Percentiles rank a stretch among this genome's conserved stretches.
These are phyloP conservation scores for Amia ocellicauda DNA, from an alignment of 2,113 vertebrate species.

Conservation along the genomic window DNA sequence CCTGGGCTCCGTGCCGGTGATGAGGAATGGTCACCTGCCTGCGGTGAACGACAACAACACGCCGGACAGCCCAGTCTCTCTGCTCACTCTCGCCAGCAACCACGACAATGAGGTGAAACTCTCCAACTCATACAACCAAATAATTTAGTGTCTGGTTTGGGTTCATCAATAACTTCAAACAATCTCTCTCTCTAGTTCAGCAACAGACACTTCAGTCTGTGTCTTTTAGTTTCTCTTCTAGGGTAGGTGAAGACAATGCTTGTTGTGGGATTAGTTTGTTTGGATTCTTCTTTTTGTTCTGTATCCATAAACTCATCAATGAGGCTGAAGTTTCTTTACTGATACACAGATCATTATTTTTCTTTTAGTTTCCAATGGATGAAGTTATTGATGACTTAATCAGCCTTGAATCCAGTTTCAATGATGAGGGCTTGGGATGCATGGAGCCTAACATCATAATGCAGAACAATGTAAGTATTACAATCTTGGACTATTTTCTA, in stretches of 20 bases:
- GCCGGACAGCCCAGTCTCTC: conserved; percentile 65
- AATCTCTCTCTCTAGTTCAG: conserved; percentile 45
- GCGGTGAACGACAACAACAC: conserved; percentile 56
- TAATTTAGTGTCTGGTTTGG: conserved; percentile 37
- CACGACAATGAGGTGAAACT: conserved; percentile 74
- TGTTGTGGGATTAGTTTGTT: conserved; percentile 44
- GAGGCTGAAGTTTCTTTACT: not conserved
- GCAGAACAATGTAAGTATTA: conserved; percentile 87
- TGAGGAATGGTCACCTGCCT: conserved; percentile 70
- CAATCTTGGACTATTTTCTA: too few species aligned
- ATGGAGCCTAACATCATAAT: conserved; percentile 79
- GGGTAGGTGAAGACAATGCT: conserved; percentile 27
- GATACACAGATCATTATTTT: conserved; percentile 38
- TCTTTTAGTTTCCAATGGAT: conserved; percentile 83
- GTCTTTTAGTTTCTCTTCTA: conserved; percentile 18
- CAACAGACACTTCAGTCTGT: conserved; percentile 36
- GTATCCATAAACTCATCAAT: conserved; percentile 29
- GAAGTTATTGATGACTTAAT: conserved; percentile 91
- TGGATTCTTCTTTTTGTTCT: conserved; percentile 21
- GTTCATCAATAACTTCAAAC: conserved; percentile 64
- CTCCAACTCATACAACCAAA: conserved; percentile 31
- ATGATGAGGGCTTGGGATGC: conserved; percentile 81
- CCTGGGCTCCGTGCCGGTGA: conserved; percentile 54
- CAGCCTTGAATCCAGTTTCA: conserved; percentile 84
- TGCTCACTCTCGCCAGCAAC: conserved; percentile 69